Evolutionary conservation across 2,113 vertebrate species (phyloP).

Genomic region (Heliornis fulica): DNA sequence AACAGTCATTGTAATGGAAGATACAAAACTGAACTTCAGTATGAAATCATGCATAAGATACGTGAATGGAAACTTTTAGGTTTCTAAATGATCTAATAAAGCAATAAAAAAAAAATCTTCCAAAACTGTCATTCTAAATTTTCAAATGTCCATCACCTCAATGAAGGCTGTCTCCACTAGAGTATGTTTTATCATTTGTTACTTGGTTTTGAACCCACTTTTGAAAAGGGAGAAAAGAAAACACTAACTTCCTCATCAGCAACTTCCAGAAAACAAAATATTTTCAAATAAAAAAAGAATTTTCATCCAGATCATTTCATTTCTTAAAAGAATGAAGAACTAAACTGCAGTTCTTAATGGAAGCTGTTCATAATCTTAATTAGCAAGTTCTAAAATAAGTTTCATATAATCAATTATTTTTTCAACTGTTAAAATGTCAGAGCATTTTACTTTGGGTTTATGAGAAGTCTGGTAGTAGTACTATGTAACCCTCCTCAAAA

Average conservation of each 20-base stretch:
- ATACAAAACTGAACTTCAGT: not conserved
- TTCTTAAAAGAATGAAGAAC: not conserved
- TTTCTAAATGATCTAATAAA: not conserved
- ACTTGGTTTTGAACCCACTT: not conserved
- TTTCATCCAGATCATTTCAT: not conserved
- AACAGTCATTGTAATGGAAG: not conserved
- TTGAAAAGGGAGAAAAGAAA: not conserved
- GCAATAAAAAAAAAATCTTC: not conserved
- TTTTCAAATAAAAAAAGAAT: not conserved
- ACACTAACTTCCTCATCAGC: not conserved
- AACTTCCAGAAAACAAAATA: not conserved
- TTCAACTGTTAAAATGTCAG: slow-evolving; percentile 25
- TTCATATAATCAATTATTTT: slow-evolving; percentile 24
- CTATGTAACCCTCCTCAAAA: slow-evolving; percentile 26
- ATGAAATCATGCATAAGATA: not conserved
- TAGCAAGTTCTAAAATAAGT: slow-evolving; percentile 28
- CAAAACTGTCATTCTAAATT: not conserved
- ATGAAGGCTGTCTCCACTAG: not conserved
- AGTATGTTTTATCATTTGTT: not conserved
- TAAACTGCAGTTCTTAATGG: slow-evolving; percentile 1
- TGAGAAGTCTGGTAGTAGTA: slow-evolving; percentile 34
- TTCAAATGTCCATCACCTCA: not conserved
- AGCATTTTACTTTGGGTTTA: slow-evolving; percentile 2
- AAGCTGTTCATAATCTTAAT: slow-evolving; percentile 12
- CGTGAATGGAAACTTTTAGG: not conserved